Percentiles rank a stretch among this genome's conserved stretches.
These are phyloP conservation scores for Molorchus minor DNA, from an alignment of 2,888 invertebrate species.

Conservation along the genomic window DNA sequence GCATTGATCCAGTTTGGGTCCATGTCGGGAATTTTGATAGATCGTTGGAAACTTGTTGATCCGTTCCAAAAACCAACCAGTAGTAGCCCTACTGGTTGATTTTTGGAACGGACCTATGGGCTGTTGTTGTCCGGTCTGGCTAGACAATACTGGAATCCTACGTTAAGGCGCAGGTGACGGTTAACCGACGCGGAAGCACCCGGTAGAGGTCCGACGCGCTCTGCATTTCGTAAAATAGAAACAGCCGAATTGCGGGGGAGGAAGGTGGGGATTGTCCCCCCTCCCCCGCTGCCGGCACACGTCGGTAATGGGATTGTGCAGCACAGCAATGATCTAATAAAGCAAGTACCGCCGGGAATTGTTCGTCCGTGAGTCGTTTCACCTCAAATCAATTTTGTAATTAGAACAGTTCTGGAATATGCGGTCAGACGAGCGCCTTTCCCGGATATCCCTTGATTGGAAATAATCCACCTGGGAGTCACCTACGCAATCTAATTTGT, in stretches of 20 bases:
- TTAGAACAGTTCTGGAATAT: constrained; percentile 51
- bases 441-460: constrained; percentile 54
- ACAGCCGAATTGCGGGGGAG: background rate
- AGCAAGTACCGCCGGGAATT: constrained; percentile 56
- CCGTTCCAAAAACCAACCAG: too few relatives aligned
- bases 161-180: too few relatives aligned
- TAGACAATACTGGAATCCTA: too few relatives aligned
- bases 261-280: too few relatives aligned
- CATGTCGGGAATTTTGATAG: too few relatives aligned
- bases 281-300: constrained; percentile 28
- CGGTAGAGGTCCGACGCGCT: too few relatives aligned
- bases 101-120: too few relatives aligned
- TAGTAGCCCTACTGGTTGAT: too few relatives aligned
- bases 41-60: too few relatives aligned
- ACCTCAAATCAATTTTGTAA: constrained; percentile 60
- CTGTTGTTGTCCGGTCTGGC: too few relatives aligned
- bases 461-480: constrained; percentile 50
- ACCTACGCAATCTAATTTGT: constrained; percentile 19
- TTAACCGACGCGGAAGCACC: too few relatives aligned
- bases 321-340: constrained; percentile 59
- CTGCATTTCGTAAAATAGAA: constrained; percentile 16
- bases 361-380: constrained; percentile 57
- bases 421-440: constrained; percentile 54
- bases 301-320: constrained; percentile 57
- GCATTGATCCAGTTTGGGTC: too few relatives aligned